Conservation (phyloP, 2,113 vertebrate species). For the Clupea harengus region DNA sequence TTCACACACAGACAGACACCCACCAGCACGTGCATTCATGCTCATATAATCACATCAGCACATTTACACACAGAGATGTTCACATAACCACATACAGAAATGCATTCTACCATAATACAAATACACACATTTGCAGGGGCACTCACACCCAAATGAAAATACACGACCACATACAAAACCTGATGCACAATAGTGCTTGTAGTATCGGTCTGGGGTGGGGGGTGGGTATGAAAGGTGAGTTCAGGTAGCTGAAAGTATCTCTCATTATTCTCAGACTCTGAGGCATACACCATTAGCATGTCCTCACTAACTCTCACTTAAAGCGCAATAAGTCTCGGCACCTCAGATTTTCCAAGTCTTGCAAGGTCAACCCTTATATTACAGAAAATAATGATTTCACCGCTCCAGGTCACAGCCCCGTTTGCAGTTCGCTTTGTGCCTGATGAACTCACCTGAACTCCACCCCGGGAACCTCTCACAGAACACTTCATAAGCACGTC, state of each 20-base stretch:
- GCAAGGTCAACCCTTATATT: not conserved
- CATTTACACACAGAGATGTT: not conserved
- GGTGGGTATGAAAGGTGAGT: not conserved
- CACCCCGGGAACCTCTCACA: not conserved
- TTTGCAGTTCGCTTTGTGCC: constrained; percentile 44
- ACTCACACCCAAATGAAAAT: not conserved
- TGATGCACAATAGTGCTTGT: not conserved
- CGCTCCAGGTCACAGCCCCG: not conserved
- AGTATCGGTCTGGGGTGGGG: not conserved
- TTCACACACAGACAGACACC: no score
- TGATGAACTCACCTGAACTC: constrained; percentile 34
- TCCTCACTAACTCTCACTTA: not conserved
- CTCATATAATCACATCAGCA: not conserved
- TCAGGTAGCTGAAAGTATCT: not conserved
- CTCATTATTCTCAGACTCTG: not conserved
- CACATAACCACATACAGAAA: not conserved
- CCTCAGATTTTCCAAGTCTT: not conserved
- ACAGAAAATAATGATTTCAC: constrained; percentile 4
- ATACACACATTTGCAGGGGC: not conserved
- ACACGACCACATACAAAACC: not conserved
- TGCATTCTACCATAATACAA: not conserved
- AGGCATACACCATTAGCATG: not conserved
- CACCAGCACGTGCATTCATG: not conserved
- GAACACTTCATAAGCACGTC: constrained; percentile 35
- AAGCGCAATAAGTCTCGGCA: not conserved